Evolutionary conservation across 1,140 invertebrate species (phyloP).

Genomic region (Penaeus vannamei): DNA sequence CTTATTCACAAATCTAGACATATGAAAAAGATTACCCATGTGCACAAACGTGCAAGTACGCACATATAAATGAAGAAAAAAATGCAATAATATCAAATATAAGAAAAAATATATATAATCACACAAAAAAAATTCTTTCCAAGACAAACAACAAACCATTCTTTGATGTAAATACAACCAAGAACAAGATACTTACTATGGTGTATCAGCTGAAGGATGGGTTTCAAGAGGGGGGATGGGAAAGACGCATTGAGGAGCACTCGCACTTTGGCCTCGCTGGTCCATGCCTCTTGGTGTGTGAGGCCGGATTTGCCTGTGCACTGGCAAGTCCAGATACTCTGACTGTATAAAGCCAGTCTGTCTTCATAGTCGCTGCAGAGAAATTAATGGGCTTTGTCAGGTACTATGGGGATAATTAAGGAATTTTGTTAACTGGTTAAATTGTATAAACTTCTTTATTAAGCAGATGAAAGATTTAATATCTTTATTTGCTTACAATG

Average conservation of each 20-base stretch:
- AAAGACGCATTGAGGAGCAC: conserved; percentile 71
- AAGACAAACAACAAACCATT: background rate
- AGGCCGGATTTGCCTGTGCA: conserved; percentile 73
- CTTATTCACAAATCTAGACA: too few species aligned
- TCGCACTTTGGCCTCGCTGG: conserved; percentile 71
- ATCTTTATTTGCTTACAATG: too few species aligned
- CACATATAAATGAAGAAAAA: too few species aligned
- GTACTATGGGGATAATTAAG: too few species aligned
- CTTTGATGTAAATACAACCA: too few species aligned
- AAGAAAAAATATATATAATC: too few species aligned
- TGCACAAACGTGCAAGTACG: too few species aligned
- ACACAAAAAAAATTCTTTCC: too few species aligned
- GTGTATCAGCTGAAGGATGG: conserved; percentile 72
- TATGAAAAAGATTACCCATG: too few species aligned
- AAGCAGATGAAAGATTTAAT: too few species aligned
- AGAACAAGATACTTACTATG: conserved; percentile 70
- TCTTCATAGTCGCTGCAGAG: conserved; percentile 68
- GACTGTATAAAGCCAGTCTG: conserved; percentile 68
- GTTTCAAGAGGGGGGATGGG: conserved; percentile 71
- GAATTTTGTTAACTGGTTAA: too few species aligned
- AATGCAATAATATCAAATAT: too few species aligned
- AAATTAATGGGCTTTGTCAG: background rate
- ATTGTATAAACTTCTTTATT: background rate
- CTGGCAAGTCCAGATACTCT: conserved; percentile 73
- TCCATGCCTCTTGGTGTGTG: conserved; percentile 73